Percentiles rank a stretch among this genome's conserved stretches.
phyloP scores from a whole-genome alignment of 1,140 invertebrate species.

The Panulirus ornatus region DNA sequence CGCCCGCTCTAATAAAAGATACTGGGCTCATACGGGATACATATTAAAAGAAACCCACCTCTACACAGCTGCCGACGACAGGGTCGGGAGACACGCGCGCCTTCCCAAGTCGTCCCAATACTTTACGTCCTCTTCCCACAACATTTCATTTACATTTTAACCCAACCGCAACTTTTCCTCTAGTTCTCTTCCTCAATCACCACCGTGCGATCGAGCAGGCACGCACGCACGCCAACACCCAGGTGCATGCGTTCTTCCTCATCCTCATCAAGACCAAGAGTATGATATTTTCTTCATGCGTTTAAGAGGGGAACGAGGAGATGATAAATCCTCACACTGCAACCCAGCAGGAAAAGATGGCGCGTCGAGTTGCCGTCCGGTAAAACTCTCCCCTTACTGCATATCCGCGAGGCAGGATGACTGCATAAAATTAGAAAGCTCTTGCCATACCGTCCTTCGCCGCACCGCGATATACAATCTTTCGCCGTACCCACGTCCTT shows the following conservation, averaged over 20 bases:
- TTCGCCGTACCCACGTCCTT: neutral
- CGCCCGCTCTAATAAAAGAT: conserved; percentile 8
- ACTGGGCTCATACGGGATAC: neutral
- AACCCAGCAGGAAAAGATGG: no score
- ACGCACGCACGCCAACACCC: no score
- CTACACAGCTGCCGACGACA: conserved; percentile 51
- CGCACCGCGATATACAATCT: no score
- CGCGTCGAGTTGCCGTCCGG: neutral
- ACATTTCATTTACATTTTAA: conserved; percentile 53
- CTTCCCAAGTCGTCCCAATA: conserved; percentile 33
- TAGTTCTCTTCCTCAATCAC: neutral
- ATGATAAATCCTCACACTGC: no score
- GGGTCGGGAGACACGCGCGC: conserved; percentile 36
- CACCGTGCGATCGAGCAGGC: no score
- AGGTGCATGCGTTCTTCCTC: no score
- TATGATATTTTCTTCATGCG: no score
- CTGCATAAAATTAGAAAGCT: conserved; percentile 67
- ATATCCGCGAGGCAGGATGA: conserved; percentile 62
- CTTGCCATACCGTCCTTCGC: conserved; percentile 29
- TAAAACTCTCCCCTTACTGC: conserved; percentile 63
- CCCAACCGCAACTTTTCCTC: neutral
- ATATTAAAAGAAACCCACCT: conserved; percentile 50
- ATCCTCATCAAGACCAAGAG: no score
- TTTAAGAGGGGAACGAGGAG: no score
- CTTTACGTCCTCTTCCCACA: conserved; percentile 56